Conservation (phyloP, 2,797 vertebrate species). For the Helostoma temminkii region DNA sequence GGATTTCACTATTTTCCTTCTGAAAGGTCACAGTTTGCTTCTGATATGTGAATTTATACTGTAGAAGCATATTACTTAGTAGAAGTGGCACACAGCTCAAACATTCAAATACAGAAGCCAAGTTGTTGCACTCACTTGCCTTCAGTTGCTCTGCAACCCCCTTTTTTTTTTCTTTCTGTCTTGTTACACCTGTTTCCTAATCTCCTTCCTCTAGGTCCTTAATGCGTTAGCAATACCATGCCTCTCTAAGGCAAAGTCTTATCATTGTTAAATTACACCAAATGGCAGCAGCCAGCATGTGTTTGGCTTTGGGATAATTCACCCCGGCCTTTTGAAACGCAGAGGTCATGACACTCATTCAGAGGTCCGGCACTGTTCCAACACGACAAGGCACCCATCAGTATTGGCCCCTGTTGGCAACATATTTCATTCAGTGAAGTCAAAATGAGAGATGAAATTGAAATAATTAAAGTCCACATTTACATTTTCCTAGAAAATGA, state of each 20-base stretch:
- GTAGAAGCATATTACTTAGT: constrained; percentile 49
- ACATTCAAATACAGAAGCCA: constrained; percentile 28
- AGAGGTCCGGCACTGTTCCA: constrained; percentile 46
- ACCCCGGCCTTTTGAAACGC: constrained; percentile 54
- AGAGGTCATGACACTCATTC: constrained; percentile 64
- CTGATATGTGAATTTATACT: constrained; percentile 51
- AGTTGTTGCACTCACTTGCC: constrained; percentile 18
- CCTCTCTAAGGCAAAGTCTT: constrained; percentile 40
- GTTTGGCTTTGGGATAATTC: constrained; percentile 55
- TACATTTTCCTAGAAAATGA: constrained; percentile 75
- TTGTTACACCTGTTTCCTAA: constrained; percentile 9
- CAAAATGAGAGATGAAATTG: constrained; percentile 49
- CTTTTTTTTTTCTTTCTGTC: constrained; percentile 21
- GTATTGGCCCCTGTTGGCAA: constrained; percentile 39
- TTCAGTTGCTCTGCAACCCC: constrained; percentile 1
- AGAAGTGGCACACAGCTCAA: constrained; percentile 12
- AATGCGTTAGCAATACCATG: constrained; percentile 52
- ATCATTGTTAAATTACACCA: constrained; percentile 66
- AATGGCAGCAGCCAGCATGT: constrained; percentile 44
- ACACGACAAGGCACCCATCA: constrained; percentile 48
- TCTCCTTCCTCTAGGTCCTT: constrained; percentile 34
- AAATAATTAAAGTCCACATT: constrained; percentile 75
- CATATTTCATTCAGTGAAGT: constrained; percentile 59
- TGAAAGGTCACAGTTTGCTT: constrained; percentile 71
- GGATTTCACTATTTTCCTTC: constrained; percentile 54